phyloP scores from a whole-genome alignment of 2,113 vertebrate genomes.

The Capra hircus region DNA sequence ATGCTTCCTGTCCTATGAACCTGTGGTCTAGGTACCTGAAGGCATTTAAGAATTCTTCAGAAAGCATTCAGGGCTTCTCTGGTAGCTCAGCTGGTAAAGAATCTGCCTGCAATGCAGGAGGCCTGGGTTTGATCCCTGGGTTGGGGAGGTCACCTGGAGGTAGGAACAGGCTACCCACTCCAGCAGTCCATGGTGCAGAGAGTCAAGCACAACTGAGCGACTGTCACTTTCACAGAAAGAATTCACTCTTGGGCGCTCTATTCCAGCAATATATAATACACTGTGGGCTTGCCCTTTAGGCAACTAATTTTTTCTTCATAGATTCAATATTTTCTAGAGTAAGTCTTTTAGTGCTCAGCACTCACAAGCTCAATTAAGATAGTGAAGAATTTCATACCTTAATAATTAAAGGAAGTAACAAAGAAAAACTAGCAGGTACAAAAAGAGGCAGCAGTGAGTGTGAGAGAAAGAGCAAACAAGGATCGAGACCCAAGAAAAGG shows the following conservation, averaged over 20 bases:
- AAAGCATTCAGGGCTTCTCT: not conserved
- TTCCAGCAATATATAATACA: not conserved
- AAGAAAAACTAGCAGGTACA: not conserved
- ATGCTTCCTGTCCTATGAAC: fast-evolving
- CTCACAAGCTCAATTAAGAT: not conserved
- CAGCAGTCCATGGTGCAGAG: not conserved
- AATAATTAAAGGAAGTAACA: not conserved
- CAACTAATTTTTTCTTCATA: not conserved
- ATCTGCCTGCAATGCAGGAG: not conserved
- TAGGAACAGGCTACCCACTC: not conserved
- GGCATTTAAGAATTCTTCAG: not conserved
- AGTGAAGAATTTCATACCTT: not conserved
- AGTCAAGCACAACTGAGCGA: not conserved
- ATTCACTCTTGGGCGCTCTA: not conserved
- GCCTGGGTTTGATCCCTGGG: not conserved
- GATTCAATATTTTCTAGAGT: not conserved
- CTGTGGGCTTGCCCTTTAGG: not conserved
- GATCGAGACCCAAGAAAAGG: not conserved
- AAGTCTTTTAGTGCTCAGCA: not conserved
- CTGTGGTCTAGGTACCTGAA: not conserved
- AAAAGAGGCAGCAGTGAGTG: not conserved
- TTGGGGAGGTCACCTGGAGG: not conserved
- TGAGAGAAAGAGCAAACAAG: not conserved
- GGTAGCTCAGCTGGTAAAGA: not conserved
- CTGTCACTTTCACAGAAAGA: not conserved